Conservation (phyloP, 2,888 invertebrate genomes). For the Limnephilus rhombicus region DNA sequence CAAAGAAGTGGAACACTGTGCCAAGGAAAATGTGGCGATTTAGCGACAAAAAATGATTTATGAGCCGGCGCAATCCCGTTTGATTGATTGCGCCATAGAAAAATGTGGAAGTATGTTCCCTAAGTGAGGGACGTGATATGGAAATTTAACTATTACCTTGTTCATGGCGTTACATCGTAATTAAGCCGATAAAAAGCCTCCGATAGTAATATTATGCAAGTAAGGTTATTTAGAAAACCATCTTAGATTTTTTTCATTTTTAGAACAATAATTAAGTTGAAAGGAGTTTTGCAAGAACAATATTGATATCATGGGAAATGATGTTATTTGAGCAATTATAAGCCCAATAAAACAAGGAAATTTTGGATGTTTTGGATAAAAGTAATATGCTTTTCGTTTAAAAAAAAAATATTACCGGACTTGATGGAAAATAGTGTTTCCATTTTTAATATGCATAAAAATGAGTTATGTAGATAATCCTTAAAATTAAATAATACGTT, state of each 20-base stretch:
- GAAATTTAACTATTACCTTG: slow-evolving; percentile 24
- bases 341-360: too few species aligned
- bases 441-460: too few species aligned
- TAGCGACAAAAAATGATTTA: slow-evolving; percentile 50
- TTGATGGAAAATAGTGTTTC: too few species aligned
- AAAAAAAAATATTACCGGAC: too few species aligned
- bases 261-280: neutral
- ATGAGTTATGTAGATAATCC: too few species aligned
- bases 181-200: slow-evolving; percentile 17
- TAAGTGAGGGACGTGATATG: slow-evolving; percentile 5
- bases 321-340: neutral
- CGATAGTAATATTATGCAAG: neutral
- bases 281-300: neutral
- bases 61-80: slow-evolving; percentile 19
- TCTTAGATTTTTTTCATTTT: neutral
- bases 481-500: too few species aligned
- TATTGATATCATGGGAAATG: neutral
- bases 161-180: slow-evolving; percentile 24
- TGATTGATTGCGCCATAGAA: slow-evolving; percentile 52
- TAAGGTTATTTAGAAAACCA: neutral
- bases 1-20: neutral
- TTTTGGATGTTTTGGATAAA: too few species aligned
- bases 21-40: slow-evolving; percentile 54
- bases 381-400: too few species aligned
- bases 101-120: slow-evolving; percentile 6